Conservation (phyloP, 2,113 vertebrate genomes). For the Cephalopholis sonnerati region DNA sequence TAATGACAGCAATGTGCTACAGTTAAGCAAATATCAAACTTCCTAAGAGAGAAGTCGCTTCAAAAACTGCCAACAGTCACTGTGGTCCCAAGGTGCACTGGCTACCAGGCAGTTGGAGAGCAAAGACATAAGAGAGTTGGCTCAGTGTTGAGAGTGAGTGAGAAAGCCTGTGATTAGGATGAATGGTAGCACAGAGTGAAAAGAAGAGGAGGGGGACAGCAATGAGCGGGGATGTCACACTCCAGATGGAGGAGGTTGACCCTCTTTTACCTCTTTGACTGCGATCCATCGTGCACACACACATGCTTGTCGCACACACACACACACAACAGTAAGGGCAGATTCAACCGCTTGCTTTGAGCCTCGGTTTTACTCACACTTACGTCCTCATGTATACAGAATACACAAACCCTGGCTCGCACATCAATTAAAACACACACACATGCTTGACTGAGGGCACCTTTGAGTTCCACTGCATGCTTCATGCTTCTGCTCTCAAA, state of each 20-base stretch:
- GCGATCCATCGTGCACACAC: neutral
- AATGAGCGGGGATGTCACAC: constrained; percentile 19
- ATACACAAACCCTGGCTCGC: neutral
- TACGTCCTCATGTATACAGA: neutral
- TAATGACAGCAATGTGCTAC: neutral
- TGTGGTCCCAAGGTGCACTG: constrained; percentile 12
- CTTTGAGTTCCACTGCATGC: constrained; percentile 13
- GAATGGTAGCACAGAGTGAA: constrained; percentile 1
- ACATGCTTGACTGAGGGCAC: neutral
- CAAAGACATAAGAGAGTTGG: constrained; percentile 14
- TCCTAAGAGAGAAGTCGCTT: constrained; percentile 11
- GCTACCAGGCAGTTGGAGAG: constrained; percentile 21
- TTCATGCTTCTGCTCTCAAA: constrained; percentile 14
- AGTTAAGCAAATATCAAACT: constrained; percentile 20
- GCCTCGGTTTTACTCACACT: neutral
- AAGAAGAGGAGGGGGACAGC: neutral
- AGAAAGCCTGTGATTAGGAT: constrained; percentile 11
- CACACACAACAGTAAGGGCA: neutral
- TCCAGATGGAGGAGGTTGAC: constrained; percentile 47
- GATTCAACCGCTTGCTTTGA: neutral
- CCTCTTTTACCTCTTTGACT: constrained; percentile 40
- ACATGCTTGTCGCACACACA: neutral
- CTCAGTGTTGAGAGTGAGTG: constrained; percentile 6
- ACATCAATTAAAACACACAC: neutral
- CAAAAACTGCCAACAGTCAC: constrained; percentile 19